Base-by-base conservation (phyloP, 2,888 invertebrate species). In the Gastracanthus pulcherrimus region DNA sequence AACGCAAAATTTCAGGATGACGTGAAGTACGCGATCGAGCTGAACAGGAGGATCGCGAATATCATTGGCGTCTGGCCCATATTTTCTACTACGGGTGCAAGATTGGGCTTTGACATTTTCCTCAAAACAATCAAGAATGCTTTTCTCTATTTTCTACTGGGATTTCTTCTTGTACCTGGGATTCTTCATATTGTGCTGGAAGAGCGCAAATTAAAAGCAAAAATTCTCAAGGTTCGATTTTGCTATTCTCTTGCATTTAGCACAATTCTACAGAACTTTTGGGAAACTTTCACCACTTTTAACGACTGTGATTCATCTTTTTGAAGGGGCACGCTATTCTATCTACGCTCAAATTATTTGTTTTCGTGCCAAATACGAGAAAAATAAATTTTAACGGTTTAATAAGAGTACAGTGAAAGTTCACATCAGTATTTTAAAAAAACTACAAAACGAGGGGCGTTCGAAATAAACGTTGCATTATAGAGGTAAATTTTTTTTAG, bases 41-140 rank as follows among this genome's bases (percentile, higher is more conserved):
- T 83, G 5, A 82, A 80, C 41, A 70, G 82, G 23, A 64, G 76
- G 55, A 74, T 84, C 16, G 79, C 84, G 5, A 81, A 26, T 41
- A 26, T 72, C 11, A 72, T 85, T 34, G 84, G 84, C 23, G 55
- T 85, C 2, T 85, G 85, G 84, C 82, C 71, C 19, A 19, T 60
- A 16, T 29, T 62, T 29, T 3, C 38, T 6, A 19, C 34, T n/a
- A 60, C 16, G 6, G 60, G 60, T 6, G 19, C 34, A 3, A 31
- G 16, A 9, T 2, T 62, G 9, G 9, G 9, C 0, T 16, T 55
- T 3, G n/a, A 36, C 2, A 19, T 64, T 4, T 3, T 64, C 3
- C 3, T 41, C 23, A 74, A 70, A 58, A 23, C 29, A 45, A 2
- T 36, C 5, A 69, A 71, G 55, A 67, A 71, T 48, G 51, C 9